Conservation (phyloP, 2,113 vertebrate species). For the Tapirus terrestris region DNA sequence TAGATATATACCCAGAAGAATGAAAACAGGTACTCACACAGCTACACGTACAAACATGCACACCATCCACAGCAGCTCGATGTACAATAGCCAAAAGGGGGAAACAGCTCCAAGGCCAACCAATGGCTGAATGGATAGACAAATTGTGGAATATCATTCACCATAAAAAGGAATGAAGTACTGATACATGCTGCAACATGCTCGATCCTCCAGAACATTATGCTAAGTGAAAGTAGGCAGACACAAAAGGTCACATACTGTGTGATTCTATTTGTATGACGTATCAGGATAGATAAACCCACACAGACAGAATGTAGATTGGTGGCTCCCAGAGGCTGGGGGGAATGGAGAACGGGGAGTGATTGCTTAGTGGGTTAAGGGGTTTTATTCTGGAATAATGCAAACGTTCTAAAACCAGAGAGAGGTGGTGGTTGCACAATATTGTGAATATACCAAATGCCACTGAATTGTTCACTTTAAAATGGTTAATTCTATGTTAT, state of each 20-base stretch:
- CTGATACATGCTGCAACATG: too few relatives aligned
- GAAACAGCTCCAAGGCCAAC: not conserved
- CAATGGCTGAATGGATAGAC: not conserved
- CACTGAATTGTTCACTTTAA: not conserved
- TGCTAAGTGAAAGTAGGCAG: not conserved
- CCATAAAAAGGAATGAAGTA: not conserved
- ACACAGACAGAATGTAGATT: not conserved
- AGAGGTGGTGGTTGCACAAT: not conserved
- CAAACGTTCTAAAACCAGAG: not conserved
- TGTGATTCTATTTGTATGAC: not conserved
- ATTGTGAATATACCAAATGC: not conserved
- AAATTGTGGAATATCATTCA: not conserved
- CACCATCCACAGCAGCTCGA: not conserved
- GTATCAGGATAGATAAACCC: not conserved
- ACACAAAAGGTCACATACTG: not conserved
- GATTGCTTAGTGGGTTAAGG: not conserved
- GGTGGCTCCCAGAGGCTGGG: not conserved
- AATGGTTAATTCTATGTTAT: not conserved
- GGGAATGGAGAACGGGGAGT: not conserved
- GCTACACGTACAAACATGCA: rapidly evolving
- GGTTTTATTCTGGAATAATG: not conserved
- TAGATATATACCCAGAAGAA: not conserved
- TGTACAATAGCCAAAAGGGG: not conserved
- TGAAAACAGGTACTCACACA: not conserved
- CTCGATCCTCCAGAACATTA: not conserved